Evolutionary conservation across 2,113 vertebrate genomes (phyloP).

Genomic region (Pantherophis guttatus): DNA sequence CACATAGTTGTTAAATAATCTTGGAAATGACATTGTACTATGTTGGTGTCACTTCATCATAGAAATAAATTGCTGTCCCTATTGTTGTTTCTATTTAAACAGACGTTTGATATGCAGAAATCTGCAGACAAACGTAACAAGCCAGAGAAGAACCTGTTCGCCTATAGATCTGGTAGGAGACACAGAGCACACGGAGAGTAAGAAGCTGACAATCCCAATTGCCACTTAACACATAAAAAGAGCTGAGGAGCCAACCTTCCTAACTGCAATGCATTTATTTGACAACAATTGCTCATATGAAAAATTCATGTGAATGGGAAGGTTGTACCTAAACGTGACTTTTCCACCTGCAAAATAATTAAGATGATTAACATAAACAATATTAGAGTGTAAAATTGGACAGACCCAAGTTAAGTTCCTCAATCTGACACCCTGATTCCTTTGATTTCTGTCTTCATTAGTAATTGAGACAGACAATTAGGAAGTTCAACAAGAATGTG

Average conservation of each 20-base stretch:
- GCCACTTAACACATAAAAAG: neutral
- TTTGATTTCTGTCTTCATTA: neutral
- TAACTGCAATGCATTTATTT: neutral
- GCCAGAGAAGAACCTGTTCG: neutral
- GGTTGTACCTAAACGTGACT: neutral
- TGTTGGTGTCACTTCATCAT: neutral
- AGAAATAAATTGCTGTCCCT: neutral
- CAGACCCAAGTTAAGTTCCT: neutral
- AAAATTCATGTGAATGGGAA: neutral
- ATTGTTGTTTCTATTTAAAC: neutral
- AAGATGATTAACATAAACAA: neutral
- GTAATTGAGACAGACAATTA: neutral
- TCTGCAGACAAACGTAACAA: neutral
- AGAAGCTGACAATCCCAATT: neutral
- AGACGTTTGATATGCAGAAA: neutral
- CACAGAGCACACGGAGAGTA: neutral
- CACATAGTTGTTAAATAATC: neutral
- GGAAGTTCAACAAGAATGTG: neutral
- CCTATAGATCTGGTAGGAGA: too few relatives aligned
- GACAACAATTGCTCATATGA: neutral
- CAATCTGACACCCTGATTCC: neutral
- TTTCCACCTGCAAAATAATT: neutral
- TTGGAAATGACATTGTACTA: neutral
- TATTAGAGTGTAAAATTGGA: neutral
- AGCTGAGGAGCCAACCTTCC: neutral